Base-by-base conservation (phyloP, 35 echinoderm and acorn worm species). In the Apostichopus japonicus region DNA sequence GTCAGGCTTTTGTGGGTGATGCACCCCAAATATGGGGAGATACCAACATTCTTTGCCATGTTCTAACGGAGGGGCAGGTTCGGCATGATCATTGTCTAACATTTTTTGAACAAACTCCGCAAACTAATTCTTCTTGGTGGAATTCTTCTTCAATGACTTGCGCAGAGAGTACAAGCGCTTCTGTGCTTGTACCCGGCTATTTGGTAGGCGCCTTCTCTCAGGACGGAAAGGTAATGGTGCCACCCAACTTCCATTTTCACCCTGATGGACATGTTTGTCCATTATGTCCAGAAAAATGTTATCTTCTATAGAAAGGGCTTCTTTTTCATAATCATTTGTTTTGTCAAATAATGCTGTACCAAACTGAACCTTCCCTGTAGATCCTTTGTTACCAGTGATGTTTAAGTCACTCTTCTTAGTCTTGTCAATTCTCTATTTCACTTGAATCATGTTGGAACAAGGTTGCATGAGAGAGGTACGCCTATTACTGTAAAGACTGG, bases 161-260 rank as follows among this genome's bases (percentile, higher is more conserved):
- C 87, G 73, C 27, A 94, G 24, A 17, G n/a, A n/a, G n/a, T n/a
- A n/a, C n/a, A n/a, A n/a, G n/a, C n/a, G n/a, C n/a, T n/a, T n/a
- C n/a, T n/a, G n/a, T n/a, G n/a, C n/a, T n/a, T n/a, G n/a, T n/a
- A n/a, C n/a, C n/a, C n/a, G n/a, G n/a, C n/a, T n/a, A n/a, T n/a
- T n/a, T n/a, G n/a, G n/a, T n/a, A n/a, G n/a, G n/a, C n/a, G n/a
- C n/a, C n/a, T n/a, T n/a, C n/a, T n/a, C n/a, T n/a, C n/a, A n/a
- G n/a, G n/a, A n/a, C n/a, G n/a, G n/a, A n/a, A n/a, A n/a, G n/a
- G 92, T 73, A 89, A 65, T 76, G 92, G 92, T 54, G 84, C 92
- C 27, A 88, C 84, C 92, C 92, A 93, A 86, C n/a, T 94, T 51
- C 65, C 80, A 51, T 1, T 16, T 25, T 79, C 77, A 57, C 91